Conservation (phyloP, 2,888 invertebrate species). For the Agonopterix alstromeriana region DNA sequence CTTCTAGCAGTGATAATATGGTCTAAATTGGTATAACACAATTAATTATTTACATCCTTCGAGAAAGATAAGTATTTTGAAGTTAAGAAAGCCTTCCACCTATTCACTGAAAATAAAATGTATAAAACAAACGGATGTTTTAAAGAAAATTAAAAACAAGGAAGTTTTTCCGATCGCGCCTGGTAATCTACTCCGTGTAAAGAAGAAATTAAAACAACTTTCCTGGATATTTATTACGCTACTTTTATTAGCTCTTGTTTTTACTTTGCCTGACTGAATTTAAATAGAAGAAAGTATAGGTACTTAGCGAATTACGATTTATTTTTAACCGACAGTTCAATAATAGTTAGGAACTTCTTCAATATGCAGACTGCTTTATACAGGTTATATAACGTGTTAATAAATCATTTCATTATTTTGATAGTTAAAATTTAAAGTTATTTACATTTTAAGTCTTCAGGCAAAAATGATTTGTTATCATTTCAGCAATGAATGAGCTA, state of each 20-base stretch:
- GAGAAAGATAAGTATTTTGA: conserved; percentile 57
- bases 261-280: conserved; percentile 51
- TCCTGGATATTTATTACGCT: conserved; percentile 73
- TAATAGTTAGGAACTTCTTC: no score
- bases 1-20: conserved; percentile 37
- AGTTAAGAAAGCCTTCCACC: conserved; percentile 67
- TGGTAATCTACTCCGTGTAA: conserved; percentile 65
- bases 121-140: conserved; percentile 68
- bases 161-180: conserved; percentile 71
- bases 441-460: no score
- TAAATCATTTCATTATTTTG: no score
- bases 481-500: no score
- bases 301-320: conserved; percentile 14
- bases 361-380: no score
- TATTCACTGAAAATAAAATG: conserved; percentile 68
- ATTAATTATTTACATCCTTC: conserved; percentile 40
- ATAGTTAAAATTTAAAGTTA: no score
- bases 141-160: conserved; percentile 76
- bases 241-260: conserved; percentile 59
- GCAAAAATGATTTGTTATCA: no score
- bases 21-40: conserved; percentile 38
- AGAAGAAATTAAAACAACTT: conserved; percentile 75
- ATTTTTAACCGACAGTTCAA: conserved; percentile 7
- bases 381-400: no score
- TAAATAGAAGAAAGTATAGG: conserved; percentile 35